phyloP scores from a whole-genome alignment of 2,888 invertebrate genomes.

The Caenorhabditis imperialis region DNA sequence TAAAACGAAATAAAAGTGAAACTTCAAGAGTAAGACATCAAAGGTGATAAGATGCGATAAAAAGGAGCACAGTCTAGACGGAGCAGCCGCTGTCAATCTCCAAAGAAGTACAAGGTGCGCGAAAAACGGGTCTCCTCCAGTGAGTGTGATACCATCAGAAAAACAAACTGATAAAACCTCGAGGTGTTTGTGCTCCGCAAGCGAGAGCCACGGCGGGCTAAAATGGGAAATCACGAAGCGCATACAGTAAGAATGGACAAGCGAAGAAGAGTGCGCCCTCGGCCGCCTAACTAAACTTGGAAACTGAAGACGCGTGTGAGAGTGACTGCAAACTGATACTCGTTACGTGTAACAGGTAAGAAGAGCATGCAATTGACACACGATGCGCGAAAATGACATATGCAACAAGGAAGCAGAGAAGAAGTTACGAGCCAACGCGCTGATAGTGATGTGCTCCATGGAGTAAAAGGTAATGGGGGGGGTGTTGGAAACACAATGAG shows the following conservation, averaged over 20 bases:
- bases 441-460: too few species aligned
- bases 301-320: slow-evolving; percentile 52
- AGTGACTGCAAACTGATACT: slow-evolving; percentile 49
- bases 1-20: too few species aligned
- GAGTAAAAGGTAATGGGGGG: slow-evolving; percentile 17
- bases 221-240: slow-evolving; percentile 51
- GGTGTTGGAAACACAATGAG: slow-evolving; percentile 4
- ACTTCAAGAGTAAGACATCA: too few species aligned
- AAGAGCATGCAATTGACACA: slow-evolving; percentile 32
- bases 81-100: too few species aligned
- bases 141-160: slow-evolving; percentile 4
- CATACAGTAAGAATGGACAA: slow-evolving; percentile 52
- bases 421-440: too few species aligned
- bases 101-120: slow-evolving; percentile 1
- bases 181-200: slow-evolving; percentile 36
- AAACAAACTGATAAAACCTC: slow-evolving; percentile 52
- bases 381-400: slow-evolving; percentile 44
- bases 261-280: slow-evolving; percentile 7
- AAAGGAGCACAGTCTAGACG: too few species aligned
- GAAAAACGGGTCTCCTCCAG: slow-evolving; percentile 15
- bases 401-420: background rate
- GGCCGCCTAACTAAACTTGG: slow-evolving; percentile 28
- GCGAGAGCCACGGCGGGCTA: slow-evolving; percentile 19
- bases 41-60: too few species aligned
- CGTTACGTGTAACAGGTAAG: slow-evolving; percentile 43